These are phyloP conservation scores for Lytechinus variegatus DNA, from an alignment of 35 echinoderm and acorn worm species.

Conservation along the genomic window DNA sequence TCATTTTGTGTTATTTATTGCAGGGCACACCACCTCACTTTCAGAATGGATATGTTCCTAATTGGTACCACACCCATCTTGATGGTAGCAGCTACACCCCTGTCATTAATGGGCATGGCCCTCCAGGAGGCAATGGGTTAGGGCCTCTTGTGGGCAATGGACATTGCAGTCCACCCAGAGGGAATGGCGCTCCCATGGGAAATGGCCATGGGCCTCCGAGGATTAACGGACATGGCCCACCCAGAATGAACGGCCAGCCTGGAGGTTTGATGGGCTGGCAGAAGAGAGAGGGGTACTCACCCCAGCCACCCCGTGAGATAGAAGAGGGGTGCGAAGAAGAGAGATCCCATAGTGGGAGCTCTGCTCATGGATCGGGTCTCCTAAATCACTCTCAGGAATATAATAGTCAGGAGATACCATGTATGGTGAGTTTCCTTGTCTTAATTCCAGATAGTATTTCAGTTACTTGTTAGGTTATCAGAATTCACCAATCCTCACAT, in stretches of 20 bases:
- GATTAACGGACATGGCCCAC: background rate
- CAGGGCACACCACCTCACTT: conserved; percentile 22
- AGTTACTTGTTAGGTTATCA: background rate
- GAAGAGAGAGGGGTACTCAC: background rate
- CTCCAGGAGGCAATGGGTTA: background rate
- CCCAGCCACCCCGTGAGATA: background rate
- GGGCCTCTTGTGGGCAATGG: background rate
- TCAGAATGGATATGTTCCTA: conserved; percentile 10
- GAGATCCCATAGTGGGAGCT: background rate
- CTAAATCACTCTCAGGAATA: conserved; percentile 30
- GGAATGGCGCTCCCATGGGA: background rate
- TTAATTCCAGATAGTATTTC: background rate
- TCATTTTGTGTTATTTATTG: background rate
- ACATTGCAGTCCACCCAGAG: background rate
- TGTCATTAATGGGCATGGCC: conserved; percentile 26
- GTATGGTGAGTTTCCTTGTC: background rate
- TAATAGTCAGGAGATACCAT: background rate
- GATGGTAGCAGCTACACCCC: background rate
- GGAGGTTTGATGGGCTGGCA: conserved; percentile 9
- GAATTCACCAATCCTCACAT: too few species aligned
- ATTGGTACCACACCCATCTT: background rate
- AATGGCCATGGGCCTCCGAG: conserved; percentile 29
- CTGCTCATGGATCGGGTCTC: background rate
- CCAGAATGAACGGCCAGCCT: background rate
- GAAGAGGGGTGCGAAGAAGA: background rate